Conservation (phyloP, 2,113 vertebrate species). For the Chionodraco myersi region DNA sequence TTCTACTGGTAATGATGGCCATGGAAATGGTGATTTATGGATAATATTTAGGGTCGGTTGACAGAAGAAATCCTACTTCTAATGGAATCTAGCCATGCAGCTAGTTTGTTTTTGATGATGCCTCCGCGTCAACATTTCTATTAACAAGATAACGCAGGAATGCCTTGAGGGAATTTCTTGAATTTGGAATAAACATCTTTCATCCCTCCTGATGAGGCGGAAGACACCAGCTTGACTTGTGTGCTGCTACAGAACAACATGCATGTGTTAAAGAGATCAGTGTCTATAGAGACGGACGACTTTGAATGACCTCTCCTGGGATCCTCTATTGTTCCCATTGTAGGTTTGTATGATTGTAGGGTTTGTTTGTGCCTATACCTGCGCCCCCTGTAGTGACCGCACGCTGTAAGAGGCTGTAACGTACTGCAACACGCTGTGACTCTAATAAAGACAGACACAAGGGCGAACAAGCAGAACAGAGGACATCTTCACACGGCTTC, state of each 20-base stretch:
- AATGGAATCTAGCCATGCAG: too few species aligned
- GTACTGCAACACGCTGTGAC: too few species aligned
- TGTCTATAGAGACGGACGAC: not conserved
- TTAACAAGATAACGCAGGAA: too few species aligned
- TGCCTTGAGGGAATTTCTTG: too few species aligned
- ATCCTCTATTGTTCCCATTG: not conserved
- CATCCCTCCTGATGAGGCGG: not conserved
- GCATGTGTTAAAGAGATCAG: not conserved
- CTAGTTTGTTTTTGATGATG: too few species aligned
- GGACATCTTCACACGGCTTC: too few species aligned
- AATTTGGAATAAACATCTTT: not conserved
- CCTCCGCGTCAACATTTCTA: too few species aligned
- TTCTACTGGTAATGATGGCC: too few species aligned
- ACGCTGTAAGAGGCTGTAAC: too few species aligned
- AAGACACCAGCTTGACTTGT: not conserved
- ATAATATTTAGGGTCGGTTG: too few species aligned
- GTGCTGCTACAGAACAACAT: not conserved
- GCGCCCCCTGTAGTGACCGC: not conserved
- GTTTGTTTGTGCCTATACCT: not conserved
- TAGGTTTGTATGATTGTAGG: not conserved
- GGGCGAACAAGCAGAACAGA: not conserved
- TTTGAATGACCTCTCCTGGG: conserved; percentile 21
- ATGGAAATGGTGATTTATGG: too few species aligned
- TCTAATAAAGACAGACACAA: not conserved
- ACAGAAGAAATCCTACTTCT: too few species aligned